Percentiles rank a stretch among this genome's conserved stretches.
These are phyloP conservation scores for Echeneis naucrates DNA, from an alignment of 2,797 vertebrate species.

Conservation along the genomic window DNA sequence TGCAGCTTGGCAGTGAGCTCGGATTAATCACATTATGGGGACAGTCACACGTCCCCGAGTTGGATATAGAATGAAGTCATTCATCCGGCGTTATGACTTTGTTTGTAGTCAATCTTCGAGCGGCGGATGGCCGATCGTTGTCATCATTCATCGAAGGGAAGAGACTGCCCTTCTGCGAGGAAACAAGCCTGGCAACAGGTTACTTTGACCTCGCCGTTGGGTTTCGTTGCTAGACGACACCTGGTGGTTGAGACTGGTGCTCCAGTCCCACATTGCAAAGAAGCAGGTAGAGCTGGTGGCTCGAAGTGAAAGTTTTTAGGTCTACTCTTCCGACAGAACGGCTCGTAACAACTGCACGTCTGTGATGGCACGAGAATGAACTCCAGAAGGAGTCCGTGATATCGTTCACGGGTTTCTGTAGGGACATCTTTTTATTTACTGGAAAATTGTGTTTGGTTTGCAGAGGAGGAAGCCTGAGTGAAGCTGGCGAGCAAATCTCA, in stretches of 20 bases:
- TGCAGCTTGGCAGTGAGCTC: background rate
- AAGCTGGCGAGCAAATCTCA: background rate
- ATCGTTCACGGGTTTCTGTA: background rate
- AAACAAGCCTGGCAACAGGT: too few species aligned
- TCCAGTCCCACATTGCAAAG: too few species aligned
- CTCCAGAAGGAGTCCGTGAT: background rate
- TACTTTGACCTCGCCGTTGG: too few species aligned
- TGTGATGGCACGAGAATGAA: background rate
- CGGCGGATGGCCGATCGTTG: too few species aligned
- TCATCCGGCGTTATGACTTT: background rate
- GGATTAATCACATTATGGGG: conserved; percentile 4
- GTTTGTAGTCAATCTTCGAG: background rate
- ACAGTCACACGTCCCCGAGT: background rate
- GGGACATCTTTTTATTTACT: background rate
- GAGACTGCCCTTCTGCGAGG: too few species aligned
- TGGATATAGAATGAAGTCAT: background rate
- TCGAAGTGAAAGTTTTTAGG: too few species aligned
- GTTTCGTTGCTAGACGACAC: too few species aligned
- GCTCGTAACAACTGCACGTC: background rate
- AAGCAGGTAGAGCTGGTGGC: too few species aligned
- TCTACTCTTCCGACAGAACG: background rate
- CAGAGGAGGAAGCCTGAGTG: background rate
- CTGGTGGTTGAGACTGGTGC: too few species aligned
- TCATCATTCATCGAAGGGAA: too few species aligned
- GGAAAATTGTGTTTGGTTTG: background rate